phyloP scores from a whole-genome alignment of 2,888 invertebrate genomes.

The Mimas tiliae region DNA sequence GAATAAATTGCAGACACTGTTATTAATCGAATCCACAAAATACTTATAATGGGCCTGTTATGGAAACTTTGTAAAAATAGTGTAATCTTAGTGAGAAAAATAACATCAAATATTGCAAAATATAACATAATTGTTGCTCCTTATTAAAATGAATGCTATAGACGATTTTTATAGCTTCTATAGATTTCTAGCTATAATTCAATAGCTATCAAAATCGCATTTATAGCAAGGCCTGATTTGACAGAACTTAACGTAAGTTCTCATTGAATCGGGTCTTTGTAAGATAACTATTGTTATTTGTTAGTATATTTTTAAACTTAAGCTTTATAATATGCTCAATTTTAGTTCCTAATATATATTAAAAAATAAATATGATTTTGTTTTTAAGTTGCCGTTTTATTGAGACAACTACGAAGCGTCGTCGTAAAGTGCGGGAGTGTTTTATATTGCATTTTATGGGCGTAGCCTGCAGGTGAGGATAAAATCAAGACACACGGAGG shows the following conservation, averaged over 20 bases:
- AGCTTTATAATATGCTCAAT: conserved; percentile 30
- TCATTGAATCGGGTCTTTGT: conserved; percentile 55
- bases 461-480: too few species aligned
- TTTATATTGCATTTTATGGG: conserved; percentile 3
- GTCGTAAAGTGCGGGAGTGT: neutral
- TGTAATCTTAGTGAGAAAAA: too few species aligned
- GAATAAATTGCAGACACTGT: too few species aligned
- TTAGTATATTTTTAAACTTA: conserved; percentile 27
- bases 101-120: too few species aligned
- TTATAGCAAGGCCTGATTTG: conserved; percentile 48
- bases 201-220: neutral
- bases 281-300: neutral
- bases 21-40: too few species aligned
- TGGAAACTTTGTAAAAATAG: too few species aligned
- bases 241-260: conserved; percentile 57
- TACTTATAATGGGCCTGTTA: too few species aligned
- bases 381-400: conserved; percentile 32
- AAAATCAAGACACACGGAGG: neutral
- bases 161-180: neutral
- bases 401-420: neutral
- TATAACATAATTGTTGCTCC: too few species aligned
- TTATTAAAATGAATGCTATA: neutral
- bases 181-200: neutral
- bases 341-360: conserved; percentile 35
- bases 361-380: conserved; percentile 30